Conservation (phyloP, 30 jellyfish, hydroid and myxozoan species). For the Aurelia sp. region DNA sequence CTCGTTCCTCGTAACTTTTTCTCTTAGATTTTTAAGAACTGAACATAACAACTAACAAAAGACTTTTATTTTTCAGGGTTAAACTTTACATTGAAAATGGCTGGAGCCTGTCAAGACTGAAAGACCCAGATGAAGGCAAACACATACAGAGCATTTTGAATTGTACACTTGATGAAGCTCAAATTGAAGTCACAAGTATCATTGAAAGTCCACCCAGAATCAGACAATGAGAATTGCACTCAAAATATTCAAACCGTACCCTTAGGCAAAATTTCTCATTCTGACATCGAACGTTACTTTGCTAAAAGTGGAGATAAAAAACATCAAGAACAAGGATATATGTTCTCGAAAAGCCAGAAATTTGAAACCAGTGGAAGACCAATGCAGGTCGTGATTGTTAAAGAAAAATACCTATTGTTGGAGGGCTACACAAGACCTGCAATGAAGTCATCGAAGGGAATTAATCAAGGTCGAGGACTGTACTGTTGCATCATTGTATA, state of each 20-base stretch:
- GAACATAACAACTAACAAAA: no score
- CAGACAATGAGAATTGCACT: not conserved
- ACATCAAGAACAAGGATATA: not conserved
- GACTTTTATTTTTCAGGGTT: not conserved
- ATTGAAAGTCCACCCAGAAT: not conserved
- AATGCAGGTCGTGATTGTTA: not conserved
- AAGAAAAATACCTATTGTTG: not conserved
- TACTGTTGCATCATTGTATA: slow-evolving; percentile 17
- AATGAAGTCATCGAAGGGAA: slow-evolving; percentile 14
- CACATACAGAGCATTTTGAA: not conserved
- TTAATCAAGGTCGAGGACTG: not conserved
- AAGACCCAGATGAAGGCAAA: slow-evolving; percentile 14
- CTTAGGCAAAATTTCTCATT: not conserved
- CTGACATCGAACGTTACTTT: not conserved
- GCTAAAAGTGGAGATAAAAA: not conserved
- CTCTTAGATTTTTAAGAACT: no score
- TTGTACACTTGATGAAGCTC: not conserved
- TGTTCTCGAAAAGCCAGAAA: not conserved
- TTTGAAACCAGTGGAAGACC: slow-evolving; percentile 15
- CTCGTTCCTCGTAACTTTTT: no score
- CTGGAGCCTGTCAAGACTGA: not conserved
- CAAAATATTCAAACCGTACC: slow-evolving; percentile 1
- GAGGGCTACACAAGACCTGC: slow-evolving; percentile 35
- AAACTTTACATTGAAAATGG: not conserved
- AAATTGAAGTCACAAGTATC: not conserved